Evolutionary conservation across 2,797 vertebrate species (phyloP), one percentile per base, ranked within the genome.

Genomic region (Tympanoctomys barrerae): DNA sequence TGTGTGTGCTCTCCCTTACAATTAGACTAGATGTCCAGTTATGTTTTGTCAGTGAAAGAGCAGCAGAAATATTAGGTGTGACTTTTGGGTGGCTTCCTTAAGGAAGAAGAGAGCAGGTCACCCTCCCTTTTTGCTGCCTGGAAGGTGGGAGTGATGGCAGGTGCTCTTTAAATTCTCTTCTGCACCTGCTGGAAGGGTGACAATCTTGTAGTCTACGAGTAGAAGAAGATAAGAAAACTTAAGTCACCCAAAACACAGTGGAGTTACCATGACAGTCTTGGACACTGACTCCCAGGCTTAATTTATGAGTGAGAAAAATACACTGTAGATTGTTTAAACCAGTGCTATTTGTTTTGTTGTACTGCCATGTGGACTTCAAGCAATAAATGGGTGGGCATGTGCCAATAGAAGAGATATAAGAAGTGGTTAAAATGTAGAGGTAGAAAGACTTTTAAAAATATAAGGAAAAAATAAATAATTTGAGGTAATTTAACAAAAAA

Each of bases 391-490:
- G 39, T 68, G 59, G 57, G 11, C 22, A 64, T 33, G 2, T 16
- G 8, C 39, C 24, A 21, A 33, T 2, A 82, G 82, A 84, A 80
- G 80, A 71, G 54, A 83, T 75, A 42, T 77, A 57, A 75, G 64
- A 61, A 42, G 28, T 22, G 7, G 26, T 73, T 28, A 78, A 89
- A 75, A 78, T 42, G 26, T 22, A 52, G 19, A 7, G 71, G 7
- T 31, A n/a, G n/a, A 68, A 88, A 36, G 18, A 57, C 22, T 85
- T 86, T 95, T 10, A 46, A 96, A 93, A 88, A 77, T 64, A 42
- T n/a, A 66, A 92, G 71, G n/a, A 42, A 62, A 89, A 62, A 80
- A 64, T 42, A 95, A 92, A 19, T 61, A 86, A 57, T 36, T 36
- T 73, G 16, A 84, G 11, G 31, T 52, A 10, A 5, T 84, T 22